Base-by-base conservation (phyloP, 1,140 invertebrate species). In the Bombus confusus region DNA sequence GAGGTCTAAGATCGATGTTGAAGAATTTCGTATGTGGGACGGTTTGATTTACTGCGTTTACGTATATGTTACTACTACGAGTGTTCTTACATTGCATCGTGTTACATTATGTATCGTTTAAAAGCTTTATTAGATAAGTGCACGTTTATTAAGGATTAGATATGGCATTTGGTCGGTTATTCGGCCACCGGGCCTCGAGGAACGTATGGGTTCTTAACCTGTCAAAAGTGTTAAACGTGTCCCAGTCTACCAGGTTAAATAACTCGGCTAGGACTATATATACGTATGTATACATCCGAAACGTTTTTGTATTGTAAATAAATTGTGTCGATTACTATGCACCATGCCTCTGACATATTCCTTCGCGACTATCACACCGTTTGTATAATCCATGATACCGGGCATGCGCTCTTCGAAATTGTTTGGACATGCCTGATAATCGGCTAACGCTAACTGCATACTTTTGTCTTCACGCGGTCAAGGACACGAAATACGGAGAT, bases 231-330 rank as follows among this genome's bases (percentile, higher is more conserved):
- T 18, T 31, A 4, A 10, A 37, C 31, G 34, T 18, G 31, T 75
- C 59, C 43, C 39, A 52, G 47, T 52, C 47, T 52, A 22, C 41
- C 39, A 25, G 34, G 18, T 13, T 34, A 43, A 66, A 31, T 37
- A 28, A 80, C 68, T 69, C 62, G 62, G 31, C n/a, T 81, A 43
- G 59, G 10, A 62, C 12, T 9, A 57, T 37, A 79, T 34, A 28
- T n/a, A 72, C 83, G 62, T 57, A 80, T 78, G 71, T 64, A 68
- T 73, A 52, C 68, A 76, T 80, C 72, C 59, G 59, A 85, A 81
- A 81, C 34, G 43, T 87, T 91, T 91, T 91, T 88, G 75, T 91
- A 91, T 88, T 91, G 90, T 91, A 91, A 83, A 91, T 91, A 91
- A 91, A 87, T 79, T 91, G 74, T 83, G 31, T 34, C 75, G 78